A percentile compares a stretch with the other conserved stretches of the same genome.
phyloP scores from a whole-genome alignment of 2,888 invertebrate species.

The Melanotus villosus region DNA sequence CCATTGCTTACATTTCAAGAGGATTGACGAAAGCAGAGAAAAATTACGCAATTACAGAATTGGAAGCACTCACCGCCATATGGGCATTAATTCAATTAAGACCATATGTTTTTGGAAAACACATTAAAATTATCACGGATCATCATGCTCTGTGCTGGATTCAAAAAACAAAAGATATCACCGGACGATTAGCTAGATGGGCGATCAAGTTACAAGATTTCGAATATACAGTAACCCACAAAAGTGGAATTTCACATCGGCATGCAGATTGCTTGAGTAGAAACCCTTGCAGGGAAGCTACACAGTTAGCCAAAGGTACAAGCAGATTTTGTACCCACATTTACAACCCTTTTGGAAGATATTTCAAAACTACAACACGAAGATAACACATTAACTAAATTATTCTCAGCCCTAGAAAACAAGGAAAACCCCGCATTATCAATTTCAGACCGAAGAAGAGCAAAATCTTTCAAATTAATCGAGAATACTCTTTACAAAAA shows the following conservation, averaged over 20 bases:
- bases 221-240: constrained; percentile 39
- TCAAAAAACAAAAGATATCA: constrained; percentile 10
- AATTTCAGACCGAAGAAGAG: neutral
- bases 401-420: neutral
- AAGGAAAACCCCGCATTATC: neutral
- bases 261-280: neutral
- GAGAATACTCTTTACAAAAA: neutral
- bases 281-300: neutral
- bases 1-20: neutral
- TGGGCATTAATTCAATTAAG: constrained; percentile 49
- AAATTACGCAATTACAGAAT: neutral
- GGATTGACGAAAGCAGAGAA: neutral
- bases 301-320: neutral
- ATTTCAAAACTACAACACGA: neutral
- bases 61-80: constrained; percentile 15
- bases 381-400: neutral
- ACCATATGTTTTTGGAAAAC: neutral
- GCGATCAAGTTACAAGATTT: constrained; percentile 44
- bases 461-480: constrained; percentile 21
- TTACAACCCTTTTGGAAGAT: neutral
- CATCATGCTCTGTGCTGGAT: constrained; percentile 35
- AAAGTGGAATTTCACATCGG: constrained; percentile 27
- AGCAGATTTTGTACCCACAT: neutral
- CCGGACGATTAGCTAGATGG: constrained; percentile 41
- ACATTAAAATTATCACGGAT: constrained; percentile 27